These are phyloP conservation scores for Holothuria scabra DNA, from an alignment of 53 echinoderm and acorn worm species.

Conservation along the genomic window DNA sequence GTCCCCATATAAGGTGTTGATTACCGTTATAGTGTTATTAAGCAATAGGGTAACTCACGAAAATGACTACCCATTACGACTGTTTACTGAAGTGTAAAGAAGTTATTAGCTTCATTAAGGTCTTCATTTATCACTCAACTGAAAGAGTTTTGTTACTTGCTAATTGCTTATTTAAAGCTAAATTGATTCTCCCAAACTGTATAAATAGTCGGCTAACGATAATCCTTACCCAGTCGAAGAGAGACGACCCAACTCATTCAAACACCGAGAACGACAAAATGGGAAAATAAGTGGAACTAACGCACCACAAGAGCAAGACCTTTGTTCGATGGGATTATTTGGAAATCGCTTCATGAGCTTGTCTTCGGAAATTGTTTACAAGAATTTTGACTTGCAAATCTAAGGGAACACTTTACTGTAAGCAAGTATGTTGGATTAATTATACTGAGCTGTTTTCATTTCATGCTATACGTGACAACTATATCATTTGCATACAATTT, in stretches of 20 bases:
- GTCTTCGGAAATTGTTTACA: too few species aligned
- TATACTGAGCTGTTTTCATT: too few species aligned
- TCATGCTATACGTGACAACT: too few species aligned
- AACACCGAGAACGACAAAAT: constrained; percentile 9
- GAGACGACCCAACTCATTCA: background rate
- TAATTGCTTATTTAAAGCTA: constrained; percentile 39
- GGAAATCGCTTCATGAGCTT: too few species aligned
- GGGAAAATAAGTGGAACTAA: constrained; percentile 31
- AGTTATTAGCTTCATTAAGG: background rate
- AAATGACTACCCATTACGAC: background rate
- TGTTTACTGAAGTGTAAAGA: background rate
- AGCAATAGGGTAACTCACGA: background rate
- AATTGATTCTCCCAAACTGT: constrained; percentile 19
- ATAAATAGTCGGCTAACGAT: constrained; percentile 19
- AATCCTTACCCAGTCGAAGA: background rate
- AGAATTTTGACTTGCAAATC: too few species aligned
- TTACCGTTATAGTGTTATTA: constrained; percentile 27
- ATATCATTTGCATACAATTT: too few species aligned
- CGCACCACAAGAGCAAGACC: background rate
- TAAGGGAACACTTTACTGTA: too few species aligned
- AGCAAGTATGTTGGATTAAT: too few species aligned
- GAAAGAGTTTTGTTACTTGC: background rate
- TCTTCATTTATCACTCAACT: constrained; percentile 29
- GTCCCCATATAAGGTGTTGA: constrained; percentile 22
- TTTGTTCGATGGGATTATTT: background rate